Evolutionary conservation across 2,113 vertebrate genomes (phyloP), one percentile per base, ranked within the genome.

Genomic region (Gymnogyps californianus): DNA sequence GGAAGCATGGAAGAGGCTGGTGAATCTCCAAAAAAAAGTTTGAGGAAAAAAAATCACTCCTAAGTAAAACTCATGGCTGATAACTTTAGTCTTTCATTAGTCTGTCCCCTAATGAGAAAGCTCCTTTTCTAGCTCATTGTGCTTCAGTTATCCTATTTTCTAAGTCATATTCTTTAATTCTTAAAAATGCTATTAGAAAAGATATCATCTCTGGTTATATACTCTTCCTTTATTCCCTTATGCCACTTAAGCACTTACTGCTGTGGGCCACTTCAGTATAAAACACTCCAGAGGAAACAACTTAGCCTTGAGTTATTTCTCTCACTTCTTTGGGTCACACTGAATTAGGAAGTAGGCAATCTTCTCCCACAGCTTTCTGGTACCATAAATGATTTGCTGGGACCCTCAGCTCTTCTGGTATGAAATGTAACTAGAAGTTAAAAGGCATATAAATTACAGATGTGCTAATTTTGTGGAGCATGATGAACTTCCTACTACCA

Each of bases 191-290:
- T 96, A 95, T 97, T 98, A 97, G 95, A 97, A 98, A 97, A 96
- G 90, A 97, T 97, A 97, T 89, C 80, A 95, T 96, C 95, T 85
- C 79, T 97, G 96, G 97, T 97, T 97, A 96, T 96, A 96, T 96
- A 96, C 80, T 96, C 94, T 97, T 97, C 91, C 72, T 95, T 88
- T 95, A 97, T 96, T 97, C 97, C 96, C 97, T 93, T 90, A 97
- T 96, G 97, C 94, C 96, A 98, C 96, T 97, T 97, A 98, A 95
- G 97, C 96, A 98, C 95, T 98, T 98, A 98, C n/a, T 97, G 96
- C 96, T 97, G 82, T 96, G 97, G 97, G 96, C 97, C 94, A 92
- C 97, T 97, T 76, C 92, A 95, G 80, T 91, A 87, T 80, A 86
- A 82, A 97, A 94, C 87, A 96, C 96, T 97, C 97, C 86, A 92